Base-by-base conservation (phyloP, 2,888 invertebrate species). In the Megastigmus dorsalis region DNA sequence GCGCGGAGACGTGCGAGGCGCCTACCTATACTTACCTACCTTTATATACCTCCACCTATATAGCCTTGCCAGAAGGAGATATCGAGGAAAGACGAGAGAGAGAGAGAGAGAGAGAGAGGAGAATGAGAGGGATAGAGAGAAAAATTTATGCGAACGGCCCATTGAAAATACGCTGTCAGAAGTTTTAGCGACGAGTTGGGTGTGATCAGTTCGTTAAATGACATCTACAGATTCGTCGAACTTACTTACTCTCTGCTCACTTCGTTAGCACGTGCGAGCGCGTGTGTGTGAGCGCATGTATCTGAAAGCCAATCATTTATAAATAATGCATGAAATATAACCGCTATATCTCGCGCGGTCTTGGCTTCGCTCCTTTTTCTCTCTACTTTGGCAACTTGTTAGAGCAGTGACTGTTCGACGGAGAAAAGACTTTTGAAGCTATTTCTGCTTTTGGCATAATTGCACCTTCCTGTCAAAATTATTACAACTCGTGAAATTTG, bases 141-240 rank as follows among this genome's bases (percentile, higher is more conserved):
- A 59, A 63, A 74, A 76, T 74, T 74, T 75, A 74, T 68, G 74
- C 66, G 50, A 74, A 45, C 65, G 63, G 59, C 57, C 75, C 67
- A 75, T 75, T 73, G 70, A 75, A 72, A 75, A 70, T 77, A 54
- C 57, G 60, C 73, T 62, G 68, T 65, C 69, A 33, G 73, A 76
- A 75, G 33, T 75, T 75, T 75, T 60, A 65, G 36, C 55, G 75
- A 66, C 62, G 50, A 26, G 20, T 57, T 28, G 60, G 69, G 62
- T 72, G 69, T 60, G 75, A 75, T 70, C 59, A 54, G 62, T 68
- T 73, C 72, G 65, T 52, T 72, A 41, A 66, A 26, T 65, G 72
- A 72, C 57, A 65, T 30, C 48, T 18, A 28, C 69, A 54, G 60
- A 69, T 54, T 52, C 69, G 52, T 33, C 10, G 13, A 33, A 38